phyloP scores from a whole-genome alignment of 2,888 invertebrate species.

The Noctuana brunneofusca region DNA sequence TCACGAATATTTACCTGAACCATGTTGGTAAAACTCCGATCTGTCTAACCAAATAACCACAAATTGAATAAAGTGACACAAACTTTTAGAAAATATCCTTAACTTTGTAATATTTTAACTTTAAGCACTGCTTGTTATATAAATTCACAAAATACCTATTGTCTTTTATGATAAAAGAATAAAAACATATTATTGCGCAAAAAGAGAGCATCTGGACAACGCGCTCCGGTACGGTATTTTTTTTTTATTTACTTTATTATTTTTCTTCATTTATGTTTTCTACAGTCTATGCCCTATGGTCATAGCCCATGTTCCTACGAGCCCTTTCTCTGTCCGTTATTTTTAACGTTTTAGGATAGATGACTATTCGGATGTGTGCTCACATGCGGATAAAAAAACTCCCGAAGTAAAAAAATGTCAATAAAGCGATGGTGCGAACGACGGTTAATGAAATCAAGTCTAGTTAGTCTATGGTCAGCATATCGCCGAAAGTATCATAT shows the following conservation, averaged over 20 bases:
- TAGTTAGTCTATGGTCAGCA: too few relatives aligned
- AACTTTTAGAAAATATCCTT: background rate
- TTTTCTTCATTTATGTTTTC: too few relatives aligned
- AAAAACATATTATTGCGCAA: slow-evolving; percentile 31
- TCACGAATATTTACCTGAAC: slow-evolving; percentile 68
- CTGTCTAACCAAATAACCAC: slow-evolving; percentile 2
- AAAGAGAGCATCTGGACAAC: slow-evolving; percentile 28
- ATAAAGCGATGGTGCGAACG: too few relatives aligned
- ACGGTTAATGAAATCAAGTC: too few relatives aligned
- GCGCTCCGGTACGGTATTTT: slow-evolving; percentile 21
- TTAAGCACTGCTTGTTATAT: background rate
- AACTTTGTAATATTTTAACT: background rate
- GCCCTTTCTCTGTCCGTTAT: too few relatives aligned
- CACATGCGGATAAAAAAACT: too few relatives aligned
- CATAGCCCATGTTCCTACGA: too few relatives aligned
- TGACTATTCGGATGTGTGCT: too few relatives aligned
- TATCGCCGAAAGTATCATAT: too few relatives aligned
- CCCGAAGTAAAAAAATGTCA: too few relatives aligned
- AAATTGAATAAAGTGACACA: background rate
- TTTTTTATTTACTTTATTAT: slow-evolving; percentile 12
- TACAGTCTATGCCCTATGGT: too few relatives aligned
- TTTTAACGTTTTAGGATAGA: too few relatives aligned
- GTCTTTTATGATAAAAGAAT: slow-evolving; percentile 16
- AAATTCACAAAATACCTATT: background rate
- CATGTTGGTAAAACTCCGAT: slow-evolving; percentile 53